Evolutionary conservation across 2,888 invertebrate genomes (phyloP), one percentile per base, ranked within the genome.

Genomic region (Sminthurides aquaticus): DNA sequence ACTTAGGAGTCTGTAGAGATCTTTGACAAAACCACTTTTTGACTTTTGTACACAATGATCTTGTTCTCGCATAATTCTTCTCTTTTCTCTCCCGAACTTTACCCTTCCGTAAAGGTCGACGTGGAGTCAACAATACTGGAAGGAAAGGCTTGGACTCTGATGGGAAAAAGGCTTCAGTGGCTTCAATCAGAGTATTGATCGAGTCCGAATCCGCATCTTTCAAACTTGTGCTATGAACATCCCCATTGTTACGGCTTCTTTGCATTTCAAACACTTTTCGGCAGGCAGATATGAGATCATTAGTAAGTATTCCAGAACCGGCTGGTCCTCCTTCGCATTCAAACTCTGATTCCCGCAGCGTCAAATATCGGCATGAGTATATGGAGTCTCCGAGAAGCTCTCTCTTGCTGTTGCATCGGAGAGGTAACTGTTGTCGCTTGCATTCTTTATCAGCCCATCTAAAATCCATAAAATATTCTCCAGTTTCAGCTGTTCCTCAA

Each of bases 301-400:
- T 27, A 20, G 52, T 52, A 25, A 68, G 64, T 27, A 68, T 18
- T 5, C 67, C 64, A 2, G 74, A 71, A 26, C 62, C 60, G 0
- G 61, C 70, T 55, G 72, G 74, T 24, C 74, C 74, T 0, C 54
- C 52, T 1, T 59, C 54, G 25, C 64, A 57, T 34, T 67, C 67
- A 27, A 69, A 69, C 18, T 67, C 62, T 15, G 49, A 11, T 3
- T 56, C 60, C 11, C 28, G 80, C 82, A 90, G 84, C 57, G 87
- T 78, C 67, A 87, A 81, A 75, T 87, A 88, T 8, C 88, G 81
- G 20, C 85, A 85, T 70, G 84, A 82, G 75, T 84, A 87, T 26
- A 85, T 79, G 22, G 83, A 78, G 67, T 81, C 82, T 0, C 82
- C 83, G 3, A 86, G 77, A 0, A 83, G 81, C 25, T 79, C 77